These are phyloP conservation scores for Atrichornis clamosus DNA, from an alignment of 2,113 vertebrate species.

Conservation along the genomic window DNA sequence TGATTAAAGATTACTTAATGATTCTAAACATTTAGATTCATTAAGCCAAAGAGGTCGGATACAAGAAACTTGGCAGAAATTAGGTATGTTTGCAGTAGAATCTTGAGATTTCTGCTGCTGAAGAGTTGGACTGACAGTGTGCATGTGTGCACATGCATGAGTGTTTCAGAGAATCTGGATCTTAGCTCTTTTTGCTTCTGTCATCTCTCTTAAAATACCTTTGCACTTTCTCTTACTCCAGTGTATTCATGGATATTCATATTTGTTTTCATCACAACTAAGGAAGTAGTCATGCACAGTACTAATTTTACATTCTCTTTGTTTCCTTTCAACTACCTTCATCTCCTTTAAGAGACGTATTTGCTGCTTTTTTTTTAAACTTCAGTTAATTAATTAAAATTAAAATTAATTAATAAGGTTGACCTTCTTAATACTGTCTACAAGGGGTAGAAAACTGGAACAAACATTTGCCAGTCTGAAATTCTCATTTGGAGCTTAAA, in stretches of 20 bases:
- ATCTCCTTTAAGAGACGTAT: not conserved
- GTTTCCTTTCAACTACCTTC: not conserved
- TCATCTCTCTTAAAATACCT: not conserved
- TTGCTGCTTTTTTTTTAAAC: not conserved
- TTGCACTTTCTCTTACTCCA: not conserved
- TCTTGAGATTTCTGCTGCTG: not conserved
- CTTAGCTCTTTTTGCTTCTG: not conserved
- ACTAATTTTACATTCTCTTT: not conserved
- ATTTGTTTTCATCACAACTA: not conserved
- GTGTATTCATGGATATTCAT: not conserved
- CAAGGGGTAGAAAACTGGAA: not conserved
- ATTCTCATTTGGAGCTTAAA: not conserved
- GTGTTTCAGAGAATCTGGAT: not conserved
- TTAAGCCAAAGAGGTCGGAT: not conserved
- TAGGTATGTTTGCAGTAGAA: not conserved
- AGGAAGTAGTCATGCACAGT: not conserved
- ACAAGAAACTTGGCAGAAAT: not conserved
- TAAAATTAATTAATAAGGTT: no score
- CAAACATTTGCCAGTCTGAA: not conserved
- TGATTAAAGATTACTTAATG: slow-evolving; percentile 31
- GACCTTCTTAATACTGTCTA: not conserved
- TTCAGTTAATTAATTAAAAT: not conserved
- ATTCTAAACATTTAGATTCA: not conserved
- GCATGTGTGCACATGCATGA: accelerated
- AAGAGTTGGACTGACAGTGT: not conserved